Evolutionary conservation across 64 coral and sea anemone species (phyloP).

Genomic region (Porites australiensis): DNA sequence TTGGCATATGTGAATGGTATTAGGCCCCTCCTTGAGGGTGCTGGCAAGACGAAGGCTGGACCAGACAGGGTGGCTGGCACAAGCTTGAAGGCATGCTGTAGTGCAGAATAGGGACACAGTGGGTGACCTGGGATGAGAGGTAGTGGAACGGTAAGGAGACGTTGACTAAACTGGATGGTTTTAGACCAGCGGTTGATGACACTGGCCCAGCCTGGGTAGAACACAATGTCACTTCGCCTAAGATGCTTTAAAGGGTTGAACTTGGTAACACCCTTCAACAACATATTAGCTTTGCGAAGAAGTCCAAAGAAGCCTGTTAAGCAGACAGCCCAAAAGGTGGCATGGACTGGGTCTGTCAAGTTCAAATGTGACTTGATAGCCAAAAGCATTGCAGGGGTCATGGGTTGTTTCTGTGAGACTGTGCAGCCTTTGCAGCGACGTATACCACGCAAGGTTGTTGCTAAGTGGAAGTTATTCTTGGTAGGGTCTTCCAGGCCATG

Average conservation of each 20-base stretch:
- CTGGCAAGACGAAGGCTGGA: slow-evolving; percentile 26
- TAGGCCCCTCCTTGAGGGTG: too few relatives aligned
- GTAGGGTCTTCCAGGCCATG: slow-evolving; percentile 47
- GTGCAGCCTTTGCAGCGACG: slow-evolving; percentile 9
- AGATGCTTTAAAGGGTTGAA: too few relatives aligned
- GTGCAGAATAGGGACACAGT: slow-evolving; percentile 30
- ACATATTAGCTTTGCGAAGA: too few relatives aligned
- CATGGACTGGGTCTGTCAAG: too few relatives aligned
- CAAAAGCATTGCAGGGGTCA: slow-evolving; percentile 41
- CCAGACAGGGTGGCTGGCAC: slow-evolving; percentile 24
- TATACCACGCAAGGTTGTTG: slow-evolving; percentile 18
- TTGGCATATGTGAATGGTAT: too few relatives aligned
- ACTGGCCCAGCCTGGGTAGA: slow-evolving; percentile 19
- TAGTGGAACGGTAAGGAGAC: not conserved
- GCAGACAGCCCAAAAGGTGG: too few relatives aligned
- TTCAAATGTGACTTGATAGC: too few relatives aligned
- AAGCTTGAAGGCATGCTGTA: slow-evolving; percentile 24
- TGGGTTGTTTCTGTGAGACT: slow-evolving; percentile 28
- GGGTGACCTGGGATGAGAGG: slow-evolving; percentile 22
- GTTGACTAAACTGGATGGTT: slow-evolving; percentile 24
- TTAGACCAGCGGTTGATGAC: too few relatives aligned
- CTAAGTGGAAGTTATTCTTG: slow-evolving; percentile 58
- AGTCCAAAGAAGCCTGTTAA: too few relatives aligned
- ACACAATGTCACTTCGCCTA: slow-evolving; percentile 13
- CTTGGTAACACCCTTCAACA: too few relatives aligned